Evolutionary conservation across 1,140 invertebrate genomes (phyloP).

Genomic region (Ruditapes philippinarum): DNA sequence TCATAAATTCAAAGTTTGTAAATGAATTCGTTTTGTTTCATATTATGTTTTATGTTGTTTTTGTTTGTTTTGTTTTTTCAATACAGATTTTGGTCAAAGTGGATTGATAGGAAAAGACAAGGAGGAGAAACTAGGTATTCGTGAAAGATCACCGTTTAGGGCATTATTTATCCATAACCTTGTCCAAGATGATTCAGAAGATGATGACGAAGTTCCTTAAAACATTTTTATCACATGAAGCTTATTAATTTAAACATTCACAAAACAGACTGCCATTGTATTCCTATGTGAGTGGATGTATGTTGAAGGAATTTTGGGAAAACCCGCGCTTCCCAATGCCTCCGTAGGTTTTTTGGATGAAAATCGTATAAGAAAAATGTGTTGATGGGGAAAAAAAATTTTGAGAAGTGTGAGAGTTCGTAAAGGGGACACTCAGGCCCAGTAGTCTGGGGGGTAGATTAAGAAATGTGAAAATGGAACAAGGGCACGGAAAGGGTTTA

Average conservation of each 20-base stretch:
- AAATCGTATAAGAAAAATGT: too few species aligned
- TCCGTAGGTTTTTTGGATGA: too few species aligned
- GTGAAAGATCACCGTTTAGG: slow-evolving; percentile 8
- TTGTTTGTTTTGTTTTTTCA: background rate
- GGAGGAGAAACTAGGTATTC: background rate
- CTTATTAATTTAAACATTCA: too few species aligned
- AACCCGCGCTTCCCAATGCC: too few species aligned
- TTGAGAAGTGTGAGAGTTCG: too few species aligned
- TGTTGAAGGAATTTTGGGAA: too few species aligned
- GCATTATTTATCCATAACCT: slow-evolving; percentile 3
- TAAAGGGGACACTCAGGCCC: too few species aligned
- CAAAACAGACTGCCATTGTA: too few species aligned
- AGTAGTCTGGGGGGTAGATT: slow-evolving; percentile 4
- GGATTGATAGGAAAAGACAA: slow-evolving; percentile 21
- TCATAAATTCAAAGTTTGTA: background rate
- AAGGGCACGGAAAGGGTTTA: background rate
- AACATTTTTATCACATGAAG: too few species aligned
- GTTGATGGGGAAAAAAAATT: too few species aligned
- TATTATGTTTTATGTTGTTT: slow-evolving; percentile 7
- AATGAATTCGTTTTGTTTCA: background rate
- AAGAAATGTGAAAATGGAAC: background rate
- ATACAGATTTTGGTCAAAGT: background rate
- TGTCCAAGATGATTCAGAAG: background rate
- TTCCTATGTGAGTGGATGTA: too few species aligned
- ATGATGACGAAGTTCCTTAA: background rate